Conservation (phyloP, 2,888 invertebrate genomes). For the Choreutis nemorana region DNA sequence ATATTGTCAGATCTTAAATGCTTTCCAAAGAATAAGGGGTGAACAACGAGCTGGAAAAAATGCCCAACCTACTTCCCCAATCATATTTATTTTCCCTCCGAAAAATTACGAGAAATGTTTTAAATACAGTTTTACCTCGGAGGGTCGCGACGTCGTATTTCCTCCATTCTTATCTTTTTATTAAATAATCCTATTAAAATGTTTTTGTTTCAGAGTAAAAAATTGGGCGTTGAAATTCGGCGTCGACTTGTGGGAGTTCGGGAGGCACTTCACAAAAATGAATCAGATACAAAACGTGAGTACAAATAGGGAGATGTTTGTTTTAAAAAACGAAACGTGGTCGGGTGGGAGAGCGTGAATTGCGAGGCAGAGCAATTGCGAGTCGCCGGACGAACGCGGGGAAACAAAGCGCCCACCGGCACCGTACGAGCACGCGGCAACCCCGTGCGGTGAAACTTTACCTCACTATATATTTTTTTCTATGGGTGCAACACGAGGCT, state of each 20-base stretch:
- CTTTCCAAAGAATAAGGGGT: constrained; percentile 44
- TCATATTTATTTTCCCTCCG: constrained; percentile 40
- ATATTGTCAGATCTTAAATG: too few species aligned
- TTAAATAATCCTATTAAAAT: constrained; percentile 13
- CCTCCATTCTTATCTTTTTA: constrained; percentile 14
- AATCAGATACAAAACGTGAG: constrained; percentile 87
- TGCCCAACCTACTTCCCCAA: constrained; percentile 45
- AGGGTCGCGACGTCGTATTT: constrained; percentile 16
- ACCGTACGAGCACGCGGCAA: neutral
- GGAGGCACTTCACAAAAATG: constrained; percentile 87
- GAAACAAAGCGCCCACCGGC: neutral
- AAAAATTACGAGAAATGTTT: constrained; percentile 40
- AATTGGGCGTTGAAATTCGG: constrained; percentile 93
- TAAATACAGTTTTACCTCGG: constrained; percentile 18
- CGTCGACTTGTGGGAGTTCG: constrained; percentile 89
- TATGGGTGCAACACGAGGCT: too few species aligned
- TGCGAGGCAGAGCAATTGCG: neutral
- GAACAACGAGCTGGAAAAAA: constrained; percentile 42
- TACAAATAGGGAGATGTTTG: too few species aligned
- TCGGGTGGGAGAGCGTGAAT: constrained; percentile 3
- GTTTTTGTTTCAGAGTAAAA: constrained; percentile 79
- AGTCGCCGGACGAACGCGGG: constrained; percentile 3
- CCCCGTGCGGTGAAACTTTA: neutral
- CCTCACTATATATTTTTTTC: too few species aligned
- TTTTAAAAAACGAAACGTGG: constrained; percentile 2